Conservation (phyloP, 2,113 vertebrate species). For the Okapia johnstoni region DNA sequence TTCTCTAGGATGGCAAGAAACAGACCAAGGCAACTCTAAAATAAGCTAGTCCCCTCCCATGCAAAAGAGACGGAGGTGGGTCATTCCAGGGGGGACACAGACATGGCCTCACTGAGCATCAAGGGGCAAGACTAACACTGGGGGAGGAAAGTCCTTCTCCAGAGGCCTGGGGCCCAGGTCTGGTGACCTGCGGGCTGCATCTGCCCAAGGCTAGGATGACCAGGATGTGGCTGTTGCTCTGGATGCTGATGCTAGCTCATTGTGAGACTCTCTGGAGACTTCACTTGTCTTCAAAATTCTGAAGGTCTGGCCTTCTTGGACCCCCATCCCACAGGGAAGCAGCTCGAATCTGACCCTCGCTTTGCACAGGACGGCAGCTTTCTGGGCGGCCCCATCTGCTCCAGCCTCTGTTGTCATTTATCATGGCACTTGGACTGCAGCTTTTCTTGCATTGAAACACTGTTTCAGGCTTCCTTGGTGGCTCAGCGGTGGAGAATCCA, state of each 20-base stretch:
- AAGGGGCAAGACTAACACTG: background rate
- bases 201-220: background rate
- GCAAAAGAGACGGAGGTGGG: background rate
- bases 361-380: background rate
- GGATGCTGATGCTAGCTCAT: background rate
- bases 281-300: background rate
- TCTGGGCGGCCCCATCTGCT: background rate
- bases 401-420: background rate
- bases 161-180: background rate
- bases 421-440: background rate
- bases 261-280: background rate
- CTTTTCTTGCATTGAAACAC: background rate
- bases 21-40: background rate
- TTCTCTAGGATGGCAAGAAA: background rate
- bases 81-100: fast-evolving
- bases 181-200: fast-evolving
- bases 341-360: background rate
- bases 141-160: background rate
- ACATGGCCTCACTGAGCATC: background rate
- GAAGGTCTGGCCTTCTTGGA: background rate
- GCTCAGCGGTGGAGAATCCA: background rate
- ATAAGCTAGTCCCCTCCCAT: background rate
- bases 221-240: background rate
- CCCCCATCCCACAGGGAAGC: background rate
- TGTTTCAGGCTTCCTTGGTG: background rate